These are phyloP conservation scores for Eupithecia centaureata DNA, from an alignment of 2,888 invertebrate species.

Conservation along the genomic window DNA sequence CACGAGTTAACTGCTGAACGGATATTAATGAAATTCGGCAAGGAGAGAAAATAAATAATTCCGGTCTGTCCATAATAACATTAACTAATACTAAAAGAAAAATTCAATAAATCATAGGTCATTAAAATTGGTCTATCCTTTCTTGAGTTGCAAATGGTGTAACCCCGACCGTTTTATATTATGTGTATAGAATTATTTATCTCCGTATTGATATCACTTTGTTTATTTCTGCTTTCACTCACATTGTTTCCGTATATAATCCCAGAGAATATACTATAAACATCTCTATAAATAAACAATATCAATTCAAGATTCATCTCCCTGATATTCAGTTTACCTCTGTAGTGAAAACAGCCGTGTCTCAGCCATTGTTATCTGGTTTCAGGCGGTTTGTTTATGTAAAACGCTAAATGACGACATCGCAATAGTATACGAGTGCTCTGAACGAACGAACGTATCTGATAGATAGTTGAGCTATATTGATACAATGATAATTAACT, in stretches of 20 bases:
- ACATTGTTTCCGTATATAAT: not conserved
- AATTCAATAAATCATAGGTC: too few species aligned
- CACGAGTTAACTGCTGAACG: not conserved
- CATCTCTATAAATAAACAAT: not conserved
- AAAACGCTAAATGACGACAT: conserved; percentile 43
- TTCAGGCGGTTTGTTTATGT: conserved; percentile 57
- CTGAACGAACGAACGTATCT: conserved; percentile 44
- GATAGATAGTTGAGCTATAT: not conserved
- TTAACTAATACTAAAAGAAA: too few species aligned
- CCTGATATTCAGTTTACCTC: conserved; percentile 10
- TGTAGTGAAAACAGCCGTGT: not conserved
- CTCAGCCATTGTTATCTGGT: conserved; percentile 55
- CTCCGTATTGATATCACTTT: not conserved
- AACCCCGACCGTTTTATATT: too few species aligned
- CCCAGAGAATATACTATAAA: not conserved
- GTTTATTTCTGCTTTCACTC: not conserved
- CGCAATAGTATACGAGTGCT: conserved; percentile 44
- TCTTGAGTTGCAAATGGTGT: too few species aligned
- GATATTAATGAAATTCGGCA: not conserved
- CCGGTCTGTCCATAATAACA: too few species aligned
- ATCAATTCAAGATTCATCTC: conserved; percentile 7
- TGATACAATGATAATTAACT: not conserved
- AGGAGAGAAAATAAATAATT: too few species aligned
- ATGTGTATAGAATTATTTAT: too few species aligned
- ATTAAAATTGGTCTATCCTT: too few species aligned